Conservation (phyloP, 2,888 invertebrate species). For the Xanthostigma xanthostigma region DNA sequence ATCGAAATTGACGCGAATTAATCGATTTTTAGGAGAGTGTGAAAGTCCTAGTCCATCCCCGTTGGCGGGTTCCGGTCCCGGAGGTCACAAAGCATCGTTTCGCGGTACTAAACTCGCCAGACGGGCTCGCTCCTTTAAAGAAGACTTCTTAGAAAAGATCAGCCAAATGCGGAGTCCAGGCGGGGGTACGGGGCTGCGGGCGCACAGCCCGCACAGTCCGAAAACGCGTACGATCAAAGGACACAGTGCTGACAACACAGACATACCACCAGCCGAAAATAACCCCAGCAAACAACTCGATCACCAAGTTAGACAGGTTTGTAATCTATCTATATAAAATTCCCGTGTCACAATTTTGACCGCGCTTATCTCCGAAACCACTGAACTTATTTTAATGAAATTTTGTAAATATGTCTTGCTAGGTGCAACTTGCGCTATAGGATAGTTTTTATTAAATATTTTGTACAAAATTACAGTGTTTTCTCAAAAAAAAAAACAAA, state of each 20-base stretch:
- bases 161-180: slow-evolving; percentile 74
- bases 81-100: slow-evolving; percentile 60
- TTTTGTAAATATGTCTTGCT: no score
- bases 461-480: no score
- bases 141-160: slow-evolving; percentile 81
- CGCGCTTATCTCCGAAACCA: no score
- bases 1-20: background rate
- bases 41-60: slow-evolving; percentile 23
- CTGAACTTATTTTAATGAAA: no score
- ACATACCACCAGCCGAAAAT: slow-evolving; percentile 35
- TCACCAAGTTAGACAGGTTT: slow-evolving; percentile 54
- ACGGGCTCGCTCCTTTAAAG: slow-evolving; percentile 81
- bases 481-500: no score
- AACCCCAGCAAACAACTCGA: slow-evolving; percentile 56
- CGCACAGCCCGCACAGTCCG: slow-evolving; percentile 32
- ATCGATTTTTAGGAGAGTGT: slow-evolving; percentile 16
- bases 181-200: slow-evolving; percentile 18
- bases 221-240: slow-evolving; percentile 27
- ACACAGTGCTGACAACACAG: slow-evolving; percentile 34
- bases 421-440: no score
- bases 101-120: slow-evolving; percentile 76
- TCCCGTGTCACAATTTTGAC: no score
- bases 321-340: background rate
- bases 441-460: no score
- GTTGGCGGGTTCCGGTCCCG: slow-evolving; percentile 30